Conservation (phyloP, 2,888 invertebrate species). For the Muschampia plurimacula region DNA sequence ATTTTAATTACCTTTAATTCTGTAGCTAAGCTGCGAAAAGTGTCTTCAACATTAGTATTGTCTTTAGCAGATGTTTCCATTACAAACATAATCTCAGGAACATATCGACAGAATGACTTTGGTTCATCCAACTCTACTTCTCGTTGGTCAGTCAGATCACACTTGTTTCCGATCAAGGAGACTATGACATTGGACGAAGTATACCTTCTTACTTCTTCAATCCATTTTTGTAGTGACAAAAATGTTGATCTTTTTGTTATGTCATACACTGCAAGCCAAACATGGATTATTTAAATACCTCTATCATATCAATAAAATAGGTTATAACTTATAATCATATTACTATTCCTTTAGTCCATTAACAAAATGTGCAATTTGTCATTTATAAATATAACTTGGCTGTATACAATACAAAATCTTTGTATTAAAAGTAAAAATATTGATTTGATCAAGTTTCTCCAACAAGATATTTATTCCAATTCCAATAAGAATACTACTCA, state of each 20-base stretch:
- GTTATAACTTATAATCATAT: too few relatives aligned
- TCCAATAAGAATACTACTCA: too few relatives aligned
- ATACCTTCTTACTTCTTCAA: slow-evolving; percentile 97
- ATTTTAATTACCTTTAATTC: slow-evolving; percentile 89
- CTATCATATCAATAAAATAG: too few relatives aligned
- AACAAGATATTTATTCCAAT: too few relatives aligned
- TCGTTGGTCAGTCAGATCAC: slow-evolving; percentile 92
- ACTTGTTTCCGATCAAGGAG: slow-evolving; percentile 96
- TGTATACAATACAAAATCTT: too few relatives aligned
- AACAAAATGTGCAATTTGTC: too few relatives aligned
- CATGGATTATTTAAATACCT: neutral
- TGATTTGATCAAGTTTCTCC: too few relatives aligned
- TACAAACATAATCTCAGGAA: slow-evolving; percentile 94
- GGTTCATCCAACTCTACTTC: slow-evolving; percentile 95
- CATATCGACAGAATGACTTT: slow-evolving; percentile 93
- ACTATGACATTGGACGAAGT: slow-evolving; percentile 96
- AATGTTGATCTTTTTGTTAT: slow-evolving; percentile 97
- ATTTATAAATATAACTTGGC: too few relatives aligned
- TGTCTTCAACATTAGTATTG: slow-evolving; percentile 95
- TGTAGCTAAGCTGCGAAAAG: slow-evolving; percentile 93
- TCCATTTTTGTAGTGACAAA: slow-evolving; percentile 96
- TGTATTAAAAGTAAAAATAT: too few relatives aligned
- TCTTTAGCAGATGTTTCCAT: slow-evolving; percentile 96
- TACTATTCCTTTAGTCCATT: too few relatives aligned
- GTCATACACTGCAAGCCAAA: slow-evolving; percentile 91